Conservation (phyloP, 2,113 vertebrate genomes). For the Tylochromis polylepis region DNA sequence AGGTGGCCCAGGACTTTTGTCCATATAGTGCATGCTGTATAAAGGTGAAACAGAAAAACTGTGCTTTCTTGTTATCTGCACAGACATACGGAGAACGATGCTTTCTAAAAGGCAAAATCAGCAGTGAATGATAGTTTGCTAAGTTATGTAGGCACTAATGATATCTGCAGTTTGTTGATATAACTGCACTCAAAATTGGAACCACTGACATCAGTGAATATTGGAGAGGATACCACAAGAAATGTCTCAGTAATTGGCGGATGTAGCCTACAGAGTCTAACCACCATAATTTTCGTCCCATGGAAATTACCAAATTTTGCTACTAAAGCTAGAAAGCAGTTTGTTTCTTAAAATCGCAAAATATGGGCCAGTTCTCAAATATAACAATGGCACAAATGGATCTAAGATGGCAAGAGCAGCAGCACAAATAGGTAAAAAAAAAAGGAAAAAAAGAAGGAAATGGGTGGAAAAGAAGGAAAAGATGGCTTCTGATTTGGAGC, state of each 20-base stretch:
- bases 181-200: neutral
- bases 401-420: neutral
- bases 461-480: neutral
- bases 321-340: accelerated
- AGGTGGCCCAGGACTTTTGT: neutral
- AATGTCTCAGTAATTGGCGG: neutral
- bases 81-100: neutral
- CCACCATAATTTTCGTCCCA: neutral
- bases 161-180: neutral
- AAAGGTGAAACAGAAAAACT: neutral
- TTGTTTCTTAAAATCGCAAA: neutral
- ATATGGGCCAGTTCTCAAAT: neutral
- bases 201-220: neutral
- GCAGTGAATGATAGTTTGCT: neutral
- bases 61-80: neutral
- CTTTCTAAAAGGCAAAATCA: neutral
- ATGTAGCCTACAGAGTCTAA: neutral
- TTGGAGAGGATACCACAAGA: neutral
- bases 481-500: neutral
- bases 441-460: too few relatives aligned
- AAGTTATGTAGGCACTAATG: neutral
- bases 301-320: neutral
- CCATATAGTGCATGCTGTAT: neutral
- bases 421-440: neutral
- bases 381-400: neutral